Evolutionary conservation across 2,797 vertebrate species (phyloP), one percentile per base, ranked within the genome.

Genomic region (Rhynchonycteris naso): DNA sequence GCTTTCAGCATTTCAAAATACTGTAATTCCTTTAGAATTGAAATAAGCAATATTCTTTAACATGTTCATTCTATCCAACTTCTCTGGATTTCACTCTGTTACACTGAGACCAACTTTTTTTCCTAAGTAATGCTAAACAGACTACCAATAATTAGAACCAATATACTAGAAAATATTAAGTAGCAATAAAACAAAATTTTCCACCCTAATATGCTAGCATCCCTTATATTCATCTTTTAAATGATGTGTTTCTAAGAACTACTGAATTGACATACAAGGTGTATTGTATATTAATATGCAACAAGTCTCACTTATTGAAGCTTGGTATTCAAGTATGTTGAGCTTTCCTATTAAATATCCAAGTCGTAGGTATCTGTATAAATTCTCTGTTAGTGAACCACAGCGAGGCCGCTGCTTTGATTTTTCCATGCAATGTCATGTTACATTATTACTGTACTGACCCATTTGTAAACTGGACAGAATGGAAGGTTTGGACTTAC

Each of bases 181-280:
- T 50, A 79, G 47, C 74, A 89, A 79, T 72, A 93, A 97, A 96
- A 91, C 24, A 82, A 88, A 90, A 86, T 24, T 6, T 90, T n/a
- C 58, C 76, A 63, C 24, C 54, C 24, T 72, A 33, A 88, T 63
- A 82, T 65, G 58, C 69, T 85, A 85, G 86, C 52, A 91, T 83
- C 59, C 81, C 35, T 76, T 75, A 79, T 50, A 87, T 30, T 94
- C 65, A 66, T 66, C 72, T 76, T 66, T 95, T 91, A 90, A 93
- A 61, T 52, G 35, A 84, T 7, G 7, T 24, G 26, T 63, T 63
- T 95, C 78, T 93, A 83, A 92, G 74, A 94, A 90, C 28, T 80
- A 88, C 24, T 79, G 13, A 30, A 71, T 88, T 88, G 78, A 69
- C 13, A 33, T 18, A 83, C 58, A 86, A 93, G 33, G 61, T 54